Percentiles rank a stretch among this genome's conserved stretches.
These are phyloP conservation scores for Drosophila varians DNA, from an alignment of 1,140 invertebrate species.

Conservation along the genomic window DNA sequence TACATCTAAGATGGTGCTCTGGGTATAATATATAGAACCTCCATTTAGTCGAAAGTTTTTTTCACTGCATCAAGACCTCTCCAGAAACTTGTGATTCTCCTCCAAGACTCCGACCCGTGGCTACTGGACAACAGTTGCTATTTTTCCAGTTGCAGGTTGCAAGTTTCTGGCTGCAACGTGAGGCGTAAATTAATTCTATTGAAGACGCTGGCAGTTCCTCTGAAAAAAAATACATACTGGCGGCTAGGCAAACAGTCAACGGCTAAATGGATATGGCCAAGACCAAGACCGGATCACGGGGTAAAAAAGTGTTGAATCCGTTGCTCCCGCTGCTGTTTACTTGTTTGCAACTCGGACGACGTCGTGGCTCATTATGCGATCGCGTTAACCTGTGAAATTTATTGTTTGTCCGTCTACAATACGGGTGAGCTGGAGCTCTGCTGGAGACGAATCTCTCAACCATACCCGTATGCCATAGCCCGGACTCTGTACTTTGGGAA, in stretches of 20 bases:
- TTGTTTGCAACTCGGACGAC: constrained; percentile 62
- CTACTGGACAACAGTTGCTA: constrained; percentile 27
- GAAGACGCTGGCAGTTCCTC: constrained; percentile 78
- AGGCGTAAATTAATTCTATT: constrained; percentile 84
- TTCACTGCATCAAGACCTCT: not conserved
- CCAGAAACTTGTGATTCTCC: constrained; percentile 6
- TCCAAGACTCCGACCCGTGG: not conserved
- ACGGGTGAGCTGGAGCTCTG: constrained; percentile 7
- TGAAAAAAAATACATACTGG: constrained; percentile 53
- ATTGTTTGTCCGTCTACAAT: constrained; percentile 74
- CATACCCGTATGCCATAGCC: not conserved
- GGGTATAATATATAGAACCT: too few relatives aligned
- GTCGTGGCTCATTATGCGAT: constrained; percentile 79
- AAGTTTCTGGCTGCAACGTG: constrained; percentile 54
- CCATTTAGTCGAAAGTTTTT: not conserved
- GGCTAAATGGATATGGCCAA: too few relatives aligned
- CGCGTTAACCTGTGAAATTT: constrained; percentile 83
- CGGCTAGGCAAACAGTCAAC: constrained; percentile 45
- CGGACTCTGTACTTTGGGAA: not conserved
- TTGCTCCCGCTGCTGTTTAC: constrained; percentile 61
- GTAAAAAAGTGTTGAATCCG: constrained; percentile 73
- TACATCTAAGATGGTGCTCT: too few relatives aligned
- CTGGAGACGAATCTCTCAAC: constrained; percentile 4
- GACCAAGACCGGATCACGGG: constrained; percentile 18
- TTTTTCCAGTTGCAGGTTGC: constrained; percentile 19